These are phyloP conservation scores for Odobenus rosmarus DNA, from an alignment of 2,113 vertebrate species.

Conservation along the genomic window DNA sequence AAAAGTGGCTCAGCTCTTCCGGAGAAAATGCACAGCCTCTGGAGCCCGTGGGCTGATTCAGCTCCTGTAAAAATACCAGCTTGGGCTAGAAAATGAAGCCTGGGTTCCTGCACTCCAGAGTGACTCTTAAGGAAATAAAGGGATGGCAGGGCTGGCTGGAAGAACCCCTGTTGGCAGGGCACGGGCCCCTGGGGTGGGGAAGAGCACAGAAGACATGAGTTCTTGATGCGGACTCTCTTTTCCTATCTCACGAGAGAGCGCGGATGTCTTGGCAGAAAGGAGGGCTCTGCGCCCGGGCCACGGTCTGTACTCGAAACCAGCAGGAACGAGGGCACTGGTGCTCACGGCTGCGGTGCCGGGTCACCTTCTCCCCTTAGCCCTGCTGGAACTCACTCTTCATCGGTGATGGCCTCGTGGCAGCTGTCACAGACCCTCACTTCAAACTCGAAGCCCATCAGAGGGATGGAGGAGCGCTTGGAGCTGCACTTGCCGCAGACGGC, in stretches of 20 bases:
- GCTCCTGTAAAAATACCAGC: background rate
- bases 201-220: background rate
- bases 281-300: background rate
- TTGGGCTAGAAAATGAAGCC: background rate
- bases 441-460: slow-evolving; percentile 98
- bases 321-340: accelerated
- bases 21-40: background rate
- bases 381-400: slow-evolving; percentile 94
- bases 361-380: background rate
- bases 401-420: slow-evolving; percentile 96
- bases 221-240: background rate
- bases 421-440: slow-evolving; percentile 97
- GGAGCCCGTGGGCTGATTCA: background rate
- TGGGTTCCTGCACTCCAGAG: background rate
- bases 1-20: background rate
- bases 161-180: background rate
- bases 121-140: background rate
- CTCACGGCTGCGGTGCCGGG: background rate
- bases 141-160: background rate
- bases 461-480: slow-evolving; percentile 96
- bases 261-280: background rate
- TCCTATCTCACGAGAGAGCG: background rate
- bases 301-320: background rate
- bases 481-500: slow-evolving; percentile 98
- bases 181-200: background rate